Evolutionary conservation across 2,888 invertebrate species (phyloP), one percentile per base, ranked within the genome.

Genomic region (Caenorhabditis macrosperma): DNA sequence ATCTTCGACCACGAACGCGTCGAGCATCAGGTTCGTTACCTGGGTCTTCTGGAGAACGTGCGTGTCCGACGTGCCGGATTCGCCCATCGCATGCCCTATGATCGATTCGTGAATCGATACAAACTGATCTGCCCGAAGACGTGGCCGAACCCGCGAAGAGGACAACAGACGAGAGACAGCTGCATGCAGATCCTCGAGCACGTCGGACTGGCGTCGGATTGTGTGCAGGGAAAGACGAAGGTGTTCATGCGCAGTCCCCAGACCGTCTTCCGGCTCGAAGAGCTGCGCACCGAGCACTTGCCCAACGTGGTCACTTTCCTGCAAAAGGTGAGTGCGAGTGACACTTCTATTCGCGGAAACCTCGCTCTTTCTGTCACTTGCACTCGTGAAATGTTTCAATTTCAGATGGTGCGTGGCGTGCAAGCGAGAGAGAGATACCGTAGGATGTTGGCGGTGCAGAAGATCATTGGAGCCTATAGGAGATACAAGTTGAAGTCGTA

Each of bases 91-190:
- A 95, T 96, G 92, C 93, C 95, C 81, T 98, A 97, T 92, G 95
- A 95, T 91, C 94, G 95, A 89, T 97, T 97, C 93, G 93, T 97
- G 81, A 94, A 95, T 91, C 94, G 94, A 78, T 98, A 98, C 93
- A 98, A 98, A 93, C 96, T 97, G 95, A 94, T 97, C 86, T 95
- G 95, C 0, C 94, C 95, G 90, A 94, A 94, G 91, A 98, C 97
- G 2, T 98, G 98, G 98, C 98, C 98, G 38, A 97, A 96, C 92
- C 97, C 94, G 93, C 94, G 94, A 75, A 94, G 94, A 4, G 94
- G 94, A 64, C 92, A 92, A 64, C 94, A 94, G 85, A 41, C 57
- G 5, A 35, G 54, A 7, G 81, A 74, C 17, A 78, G 69, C 28
- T 81, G 82, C 44, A 28, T 68, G 44, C 60, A 80, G 80, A 93